These are phyloP conservation scores for Latrodectus geometricus DNA, from an alignment of 1,140 invertebrate genomes.

Conservation along the genomic window DNA sequence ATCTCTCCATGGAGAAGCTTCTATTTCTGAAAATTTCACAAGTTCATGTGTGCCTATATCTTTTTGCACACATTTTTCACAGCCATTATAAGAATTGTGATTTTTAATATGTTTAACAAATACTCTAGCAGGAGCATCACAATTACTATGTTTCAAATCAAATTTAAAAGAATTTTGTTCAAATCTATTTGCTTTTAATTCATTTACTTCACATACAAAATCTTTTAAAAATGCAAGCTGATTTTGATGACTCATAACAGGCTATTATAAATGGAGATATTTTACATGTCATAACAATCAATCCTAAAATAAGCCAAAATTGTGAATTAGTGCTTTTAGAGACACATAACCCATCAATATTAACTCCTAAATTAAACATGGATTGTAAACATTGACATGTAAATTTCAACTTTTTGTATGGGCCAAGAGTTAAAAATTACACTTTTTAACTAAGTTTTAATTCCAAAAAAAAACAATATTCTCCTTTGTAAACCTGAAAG, in stretches of 20 bases:
- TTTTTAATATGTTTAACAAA: background rate
- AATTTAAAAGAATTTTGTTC: background rate
- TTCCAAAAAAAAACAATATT: no score
- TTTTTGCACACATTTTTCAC: background rate
- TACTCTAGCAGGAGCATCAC: constrained; percentile 3
- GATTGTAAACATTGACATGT: no score
- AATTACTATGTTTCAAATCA: background rate
- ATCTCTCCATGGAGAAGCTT: background rate
- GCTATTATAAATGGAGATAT: background rate
- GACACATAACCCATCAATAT: background rate
- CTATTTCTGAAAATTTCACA: background rate
- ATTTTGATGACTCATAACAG: background rate
- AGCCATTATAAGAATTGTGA: background rate
- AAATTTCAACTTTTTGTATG: no score
- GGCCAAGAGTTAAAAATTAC: no score
- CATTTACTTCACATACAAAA: background rate
- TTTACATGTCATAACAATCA: background rate
- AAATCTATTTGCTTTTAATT: background rate
- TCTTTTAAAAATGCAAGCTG: background rate
- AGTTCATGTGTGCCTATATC: background rate
- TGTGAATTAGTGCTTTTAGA: background rate
- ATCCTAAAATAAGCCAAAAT: background rate
- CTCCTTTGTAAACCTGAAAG: no score
- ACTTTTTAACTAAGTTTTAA: no score
- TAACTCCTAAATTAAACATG: no score